These are phyloP conservation scores for Tauraco hartlaubi DNA, from an alignment of 2,797 vertebrate genomes.

Conservation along the genomic window DNA sequence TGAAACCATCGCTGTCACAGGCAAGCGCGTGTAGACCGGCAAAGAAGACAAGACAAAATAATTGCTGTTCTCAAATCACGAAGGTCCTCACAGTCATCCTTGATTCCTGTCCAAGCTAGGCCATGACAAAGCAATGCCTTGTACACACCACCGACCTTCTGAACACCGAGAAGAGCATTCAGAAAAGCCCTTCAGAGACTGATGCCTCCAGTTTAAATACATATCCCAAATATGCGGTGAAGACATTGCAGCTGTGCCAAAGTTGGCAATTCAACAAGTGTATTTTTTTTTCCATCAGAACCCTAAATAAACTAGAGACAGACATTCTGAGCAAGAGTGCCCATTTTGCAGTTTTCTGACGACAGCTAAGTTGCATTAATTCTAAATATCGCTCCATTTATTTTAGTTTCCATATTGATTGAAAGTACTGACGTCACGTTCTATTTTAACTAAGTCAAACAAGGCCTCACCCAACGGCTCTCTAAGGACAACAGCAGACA, in stretches of 20 bases:
- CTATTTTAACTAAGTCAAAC: slow-evolving; percentile 24
- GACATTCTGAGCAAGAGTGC: background rate
- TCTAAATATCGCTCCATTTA: background rate
- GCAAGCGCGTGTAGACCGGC: background rate
- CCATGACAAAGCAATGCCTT: background rate
- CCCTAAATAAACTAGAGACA: background rate
- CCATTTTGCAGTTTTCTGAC: background rate
- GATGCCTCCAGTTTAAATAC: background rate
- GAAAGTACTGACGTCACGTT: background rate
- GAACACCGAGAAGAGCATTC: background rate
- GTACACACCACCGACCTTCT: background rate
- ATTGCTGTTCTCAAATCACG: rapidly evolving
- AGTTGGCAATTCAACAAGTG: rapidly evolving
- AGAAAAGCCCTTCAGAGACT: background rate
- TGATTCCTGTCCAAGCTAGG: background rate
- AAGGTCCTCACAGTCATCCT: background rate
- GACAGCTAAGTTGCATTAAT: background rate
- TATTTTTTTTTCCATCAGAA: background rate
- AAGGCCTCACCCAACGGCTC: background rate
- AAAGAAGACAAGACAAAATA: background rate
- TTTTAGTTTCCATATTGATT: background rate
- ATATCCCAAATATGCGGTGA: background rate
- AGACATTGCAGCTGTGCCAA: background rate
- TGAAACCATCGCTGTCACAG: background rate
- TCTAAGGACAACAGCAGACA: background rate